phyloP scores from a whole-genome alignment of 2,888 invertebrate genomes.

The Protophormia terraenovae region DNA sequence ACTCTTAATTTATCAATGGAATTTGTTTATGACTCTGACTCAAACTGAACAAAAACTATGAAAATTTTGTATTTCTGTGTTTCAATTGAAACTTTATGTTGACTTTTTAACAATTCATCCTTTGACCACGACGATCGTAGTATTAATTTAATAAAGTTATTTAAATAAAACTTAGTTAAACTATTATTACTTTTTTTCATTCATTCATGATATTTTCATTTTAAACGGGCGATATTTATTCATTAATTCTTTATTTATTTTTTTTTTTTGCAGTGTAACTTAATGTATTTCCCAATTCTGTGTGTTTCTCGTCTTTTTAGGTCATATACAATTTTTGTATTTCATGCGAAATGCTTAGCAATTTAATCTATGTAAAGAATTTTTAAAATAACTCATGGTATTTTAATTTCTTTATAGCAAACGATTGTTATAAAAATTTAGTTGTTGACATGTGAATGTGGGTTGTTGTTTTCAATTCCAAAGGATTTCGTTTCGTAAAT shows the following conservation, averaged over 20 bases:
- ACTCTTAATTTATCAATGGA: too few relatives aligned
- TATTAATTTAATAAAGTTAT: too few relatives aligned
- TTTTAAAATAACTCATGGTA: conserved; percentile 66
- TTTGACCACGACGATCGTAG: too few relatives aligned
- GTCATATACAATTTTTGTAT: conserved; percentile 58
- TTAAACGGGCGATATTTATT: too few relatives aligned
- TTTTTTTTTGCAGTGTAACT: conserved; percentile 23
- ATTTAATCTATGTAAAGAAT: conserved; percentile 65
- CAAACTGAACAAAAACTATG: too few relatives aligned
- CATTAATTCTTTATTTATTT: not conserved
- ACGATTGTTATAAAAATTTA: conserved; percentile 48
- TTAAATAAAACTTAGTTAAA: too few relatives aligned
- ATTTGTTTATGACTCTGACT: too few relatives aligned
- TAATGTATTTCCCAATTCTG: not conserved
- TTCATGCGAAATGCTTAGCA: conserved; percentile 46
- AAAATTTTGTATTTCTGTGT: too few relatives aligned
- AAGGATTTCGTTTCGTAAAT: conserved; percentile 38
- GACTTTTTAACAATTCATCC: too few relatives aligned
- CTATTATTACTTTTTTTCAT: too few relatives aligned
- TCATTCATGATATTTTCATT: too few relatives aligned
- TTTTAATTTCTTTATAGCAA: conserved; percentile 64
- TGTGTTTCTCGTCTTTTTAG: conserved; percentile 47
- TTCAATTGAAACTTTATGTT: too few relatives aligned
- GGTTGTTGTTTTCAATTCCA: conserved; percentile 15
- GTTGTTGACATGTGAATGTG: conserved; percentile 61